Evolutionary conservation across 2,113 vertebrate species (phyloP), one percentile per base, ranked within the genome.

Genomic region (Cololabis saira): DNA sequence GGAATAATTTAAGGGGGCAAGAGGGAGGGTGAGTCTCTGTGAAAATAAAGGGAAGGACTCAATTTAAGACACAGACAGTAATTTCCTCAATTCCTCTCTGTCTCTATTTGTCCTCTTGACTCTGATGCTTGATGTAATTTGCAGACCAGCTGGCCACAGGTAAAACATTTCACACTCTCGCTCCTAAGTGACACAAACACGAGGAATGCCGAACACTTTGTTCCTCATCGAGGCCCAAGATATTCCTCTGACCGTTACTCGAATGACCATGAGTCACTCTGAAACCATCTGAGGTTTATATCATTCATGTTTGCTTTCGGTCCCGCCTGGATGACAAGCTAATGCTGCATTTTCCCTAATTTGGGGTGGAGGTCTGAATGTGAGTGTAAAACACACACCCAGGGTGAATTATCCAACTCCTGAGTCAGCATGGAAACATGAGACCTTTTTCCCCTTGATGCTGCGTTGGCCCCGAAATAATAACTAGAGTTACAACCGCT

Each of bases 341-440:
- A 58, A 50, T 65, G 70, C 70, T 54, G 3, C 50, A 22, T 80
- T 87, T 88, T 77, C 54, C 87, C 82, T 78, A 87, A 88, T 87
- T 89, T 87, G 84, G 87, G 74, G 70, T 66, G 86, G 80, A 87
- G 79, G 81, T 84, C 58, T 55, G 69, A 63, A 63, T 80, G 74
- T 50, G 74, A 53, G 55, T 59, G 55, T 21, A 53, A 67, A 21
- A 68, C 44, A 44, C 61, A 74, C 68, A 12, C 73, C 59, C 73
- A 62, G 71, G 61, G 75, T 85, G 80, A 86, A 83, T 80, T 82
- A 85, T 81, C 81, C 81, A 83, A 73, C 44, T 77, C 52, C 85
- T 87, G 84, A 87, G 70, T 89, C 84, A 87, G 79, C 81, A 67
- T 1, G 69, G 75, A 88, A 82, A 87, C 64, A 81, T 82, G 51